A percentile compares a stretch with the other conserved stretches of the same genome.
Evolutionary conservation across 2,113 vertebrate genomes (phyloP).

Genomic region (Atrichornis clamosus): DNA sequence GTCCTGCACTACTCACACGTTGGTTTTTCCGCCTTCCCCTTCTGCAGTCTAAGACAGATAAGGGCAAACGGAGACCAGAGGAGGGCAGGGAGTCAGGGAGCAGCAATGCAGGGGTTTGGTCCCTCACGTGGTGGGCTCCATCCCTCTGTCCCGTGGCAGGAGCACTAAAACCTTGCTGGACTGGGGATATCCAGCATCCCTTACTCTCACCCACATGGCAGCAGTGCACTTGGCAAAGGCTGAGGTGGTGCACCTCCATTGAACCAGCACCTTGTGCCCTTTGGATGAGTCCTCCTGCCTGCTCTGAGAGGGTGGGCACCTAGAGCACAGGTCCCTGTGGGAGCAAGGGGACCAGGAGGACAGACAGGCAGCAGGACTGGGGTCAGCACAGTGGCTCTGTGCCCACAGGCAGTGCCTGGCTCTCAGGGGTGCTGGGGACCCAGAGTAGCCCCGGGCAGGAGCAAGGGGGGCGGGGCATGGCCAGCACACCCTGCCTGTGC

Average conservation of each 20-base stretch:
- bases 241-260: background rate
- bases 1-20: background rate
- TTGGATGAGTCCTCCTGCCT: background rate
- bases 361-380: rapidly evolving
- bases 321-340: background rate
- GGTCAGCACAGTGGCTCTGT: background rate
- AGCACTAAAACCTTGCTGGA: background rate
- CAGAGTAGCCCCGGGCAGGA: background rate
- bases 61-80: background rate
- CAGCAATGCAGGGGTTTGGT: background rate
- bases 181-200: rapidly evolving
- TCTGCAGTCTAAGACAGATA: background rate
- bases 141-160: background rate
- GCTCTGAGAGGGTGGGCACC: background rate
- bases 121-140: too few species aligned
- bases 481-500: background rate
- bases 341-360: rapidly evolving
- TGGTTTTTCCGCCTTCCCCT: background rate
- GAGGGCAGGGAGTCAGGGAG: background rate
- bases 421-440: rapidly evolving
- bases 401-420: background rate
- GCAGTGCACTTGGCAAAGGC: background rate
- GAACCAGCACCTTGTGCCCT: rapidly evolving
- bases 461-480: rapidly evolving
- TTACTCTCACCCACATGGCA: background rate